phyloP scores from a whole-genome alignment of 2,888 invertebrate species.

The Emmelina monodactyla region DNA sequence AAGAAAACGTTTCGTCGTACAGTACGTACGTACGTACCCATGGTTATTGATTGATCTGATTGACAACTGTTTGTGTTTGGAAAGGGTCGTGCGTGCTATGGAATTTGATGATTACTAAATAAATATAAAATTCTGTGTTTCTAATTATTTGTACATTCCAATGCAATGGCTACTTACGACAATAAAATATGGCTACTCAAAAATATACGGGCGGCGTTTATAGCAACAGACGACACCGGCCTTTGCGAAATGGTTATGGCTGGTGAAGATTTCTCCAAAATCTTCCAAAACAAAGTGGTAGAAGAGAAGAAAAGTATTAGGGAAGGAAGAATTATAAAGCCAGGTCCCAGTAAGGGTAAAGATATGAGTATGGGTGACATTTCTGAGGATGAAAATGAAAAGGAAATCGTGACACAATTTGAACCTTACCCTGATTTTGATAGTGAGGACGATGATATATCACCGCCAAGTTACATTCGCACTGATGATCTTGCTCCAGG shows the following conservation, averaged over 20 bases:
- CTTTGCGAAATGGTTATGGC: conserved; percentile 93
- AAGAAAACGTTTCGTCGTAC: no score
- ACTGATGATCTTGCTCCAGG: conserved; percentile 67
- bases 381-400: conserved; percentile 43
- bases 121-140: no score
- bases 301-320: conserved; percentile 44
- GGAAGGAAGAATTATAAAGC: conserved; percentile 33
- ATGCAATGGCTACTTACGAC: conserved; percentile 89
- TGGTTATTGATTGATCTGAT: no score
- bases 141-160: no score
- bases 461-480: conserved; percentile 72
- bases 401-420: conserved; percentile 57
- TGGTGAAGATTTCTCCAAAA: conserved; percentile 78
- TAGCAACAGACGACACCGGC: conserved; percentile 94
- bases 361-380: conserved; percentile 33
- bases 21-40: no score
- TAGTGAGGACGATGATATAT: conserved; percentile 77
- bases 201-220: conserved; percentile 93
- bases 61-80: conserved; percentile 2
- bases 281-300: conserved; percentile 51
- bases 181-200: conserved; percentile 92
- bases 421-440: conserved; percentile 80
- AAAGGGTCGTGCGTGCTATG: neutral
- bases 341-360: conserved; percentile 38
- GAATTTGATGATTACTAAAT: no score